Evolutionary conservation across 2,888 invertebrate genomes (phyloP), one percentile per base, ranked within the genome.

Genomic region (Caenorhabditis parvicauda): DNA sequence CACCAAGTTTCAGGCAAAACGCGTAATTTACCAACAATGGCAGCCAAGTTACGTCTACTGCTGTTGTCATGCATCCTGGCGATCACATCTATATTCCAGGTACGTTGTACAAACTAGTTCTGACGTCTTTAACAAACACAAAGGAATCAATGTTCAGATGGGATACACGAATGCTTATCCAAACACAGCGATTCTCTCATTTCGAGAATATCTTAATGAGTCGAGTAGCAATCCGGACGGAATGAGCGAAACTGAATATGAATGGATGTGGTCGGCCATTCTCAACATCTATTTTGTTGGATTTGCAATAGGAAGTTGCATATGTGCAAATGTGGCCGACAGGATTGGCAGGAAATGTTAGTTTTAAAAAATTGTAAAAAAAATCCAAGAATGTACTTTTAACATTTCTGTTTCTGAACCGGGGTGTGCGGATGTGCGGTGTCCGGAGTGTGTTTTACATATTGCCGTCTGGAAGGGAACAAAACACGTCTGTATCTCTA

Each of bases 111-210:
- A 39, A 39, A 39, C 9, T 17, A 39, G 6, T 39, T 39, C 9
- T 9, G 6, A 7, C 6, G 9, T 44, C 25, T 9, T 6, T 7
- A 24, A 27, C 12, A 9, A 45, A 21, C 28, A 19, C 29, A 21
- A 21, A 32, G 24, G 2, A 0, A 12, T 35, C 14, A 25, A 38
- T 29, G 41, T 55, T 37, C 48, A 75, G 75, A 72, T 74, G 72
- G 76, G 76, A 2, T 76, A 74, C 52, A 64, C 70, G 17, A 73
- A 68, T 35, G 71, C 75, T 6, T 76, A 74, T 43, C 70, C 71
- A 0, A 76, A 76, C 48, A 76, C 76, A 9, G 70, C 74, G 0
- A 70, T 76, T 12, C 41, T 28, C 9, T 47, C 51, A 24, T 59
- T 64, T 35, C 53, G 54, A 7, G 6, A 45, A 28, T 59, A 47